Evolutionary conservation across 2,113 vertebrate genomes (phyloP).

Genomic region (Protobothrops mucrosquamatus): DNA sequence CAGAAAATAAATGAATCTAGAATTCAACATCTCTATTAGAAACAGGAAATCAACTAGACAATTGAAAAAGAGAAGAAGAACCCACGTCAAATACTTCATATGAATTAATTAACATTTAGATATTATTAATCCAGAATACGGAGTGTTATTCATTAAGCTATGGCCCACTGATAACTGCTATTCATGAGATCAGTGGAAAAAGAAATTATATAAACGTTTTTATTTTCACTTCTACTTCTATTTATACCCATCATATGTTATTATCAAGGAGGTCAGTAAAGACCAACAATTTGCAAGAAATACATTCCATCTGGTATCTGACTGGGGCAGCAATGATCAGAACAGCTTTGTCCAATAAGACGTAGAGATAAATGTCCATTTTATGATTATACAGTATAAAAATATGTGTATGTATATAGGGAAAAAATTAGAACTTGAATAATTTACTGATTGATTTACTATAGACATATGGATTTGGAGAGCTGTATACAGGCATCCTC

Average conservation of each 20-base stretch:
- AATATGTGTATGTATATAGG: neutral
- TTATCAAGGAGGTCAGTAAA: constrained; percentile 37
- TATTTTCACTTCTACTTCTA: constrained; percentile 36
- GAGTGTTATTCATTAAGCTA: constrained; percentile 63
- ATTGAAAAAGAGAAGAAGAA: constrained; percentile 36
- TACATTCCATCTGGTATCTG: neutral
- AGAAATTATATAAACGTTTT: constrained; percentile 44
- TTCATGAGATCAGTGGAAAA: constrained; percentile 42
- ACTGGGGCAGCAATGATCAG: neutral
- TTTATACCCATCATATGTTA: constrained; percentile 1
- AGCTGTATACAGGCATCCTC: neutral
- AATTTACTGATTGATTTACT: neutral
- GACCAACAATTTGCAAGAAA: constrained; percentile 6
- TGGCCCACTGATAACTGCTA: constrained; percentile 50
- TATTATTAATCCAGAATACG: constrained; percentile 57
- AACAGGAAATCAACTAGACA: constrained; percentile 45
- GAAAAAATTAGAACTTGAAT: neutral
- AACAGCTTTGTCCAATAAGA: neutral
- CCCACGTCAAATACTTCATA: constrained; percentile 37
- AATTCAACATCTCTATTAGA: constrained; percentile 51
- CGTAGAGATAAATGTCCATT: neutral
- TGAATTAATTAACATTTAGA: constrained; percentile 68
- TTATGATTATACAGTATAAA: neutral
- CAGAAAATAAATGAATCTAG: constrained; percentile 42
- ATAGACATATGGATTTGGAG: neutral